Conservation (phyloP, 1,140 invertebrate species). For the Proales similis region DNA sequence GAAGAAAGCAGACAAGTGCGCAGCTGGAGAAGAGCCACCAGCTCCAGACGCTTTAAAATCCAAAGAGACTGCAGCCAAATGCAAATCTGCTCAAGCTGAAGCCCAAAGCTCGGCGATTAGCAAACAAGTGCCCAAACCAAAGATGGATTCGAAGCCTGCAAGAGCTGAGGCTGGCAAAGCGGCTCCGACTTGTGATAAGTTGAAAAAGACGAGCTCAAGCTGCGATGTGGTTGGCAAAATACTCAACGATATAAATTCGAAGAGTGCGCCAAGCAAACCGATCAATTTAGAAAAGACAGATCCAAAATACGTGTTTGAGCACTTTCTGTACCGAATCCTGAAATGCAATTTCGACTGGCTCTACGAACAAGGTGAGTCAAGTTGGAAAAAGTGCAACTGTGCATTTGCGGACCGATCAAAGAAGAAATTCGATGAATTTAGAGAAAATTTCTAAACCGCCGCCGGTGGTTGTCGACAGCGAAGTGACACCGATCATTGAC, state of each 20-base stretch:
- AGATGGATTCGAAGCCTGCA: background rate
- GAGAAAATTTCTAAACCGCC: too few species aligned
- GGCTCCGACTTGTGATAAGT: background rate
- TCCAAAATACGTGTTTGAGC: conserved; percentile 1
- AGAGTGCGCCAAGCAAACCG: background rate
- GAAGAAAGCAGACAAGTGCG: too few species aligned
- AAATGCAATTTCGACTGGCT: conserved; percentile 11
- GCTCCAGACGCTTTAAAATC: background rate
- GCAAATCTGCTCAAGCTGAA: background rate
- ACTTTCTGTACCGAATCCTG: background rate
- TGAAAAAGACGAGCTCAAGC: background rate
- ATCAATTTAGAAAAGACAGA: background rate
- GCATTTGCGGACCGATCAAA: background rate
- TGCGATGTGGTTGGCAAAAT: conserved; percentile 4
- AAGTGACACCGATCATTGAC: conserved; percentile 5
- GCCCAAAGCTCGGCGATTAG: background rate
- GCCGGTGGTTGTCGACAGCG: conserved; percentile 14
- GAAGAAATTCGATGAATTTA: too few species aligned
- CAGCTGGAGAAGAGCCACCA: too few species aligned
- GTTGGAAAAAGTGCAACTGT: background rate
- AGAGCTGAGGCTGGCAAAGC: background rate
- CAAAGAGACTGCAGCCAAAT: background rate
- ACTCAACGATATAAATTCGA: conserved; percentile 14
- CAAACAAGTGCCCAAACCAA: background rate
- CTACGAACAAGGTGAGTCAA: background rate